Percentiles rank a stretch among this genome's conserved stretches.
phyloP scores from a whole-genome alignment of 1,140 invertebrate species.

The Riptortus pedestris region DNA sequence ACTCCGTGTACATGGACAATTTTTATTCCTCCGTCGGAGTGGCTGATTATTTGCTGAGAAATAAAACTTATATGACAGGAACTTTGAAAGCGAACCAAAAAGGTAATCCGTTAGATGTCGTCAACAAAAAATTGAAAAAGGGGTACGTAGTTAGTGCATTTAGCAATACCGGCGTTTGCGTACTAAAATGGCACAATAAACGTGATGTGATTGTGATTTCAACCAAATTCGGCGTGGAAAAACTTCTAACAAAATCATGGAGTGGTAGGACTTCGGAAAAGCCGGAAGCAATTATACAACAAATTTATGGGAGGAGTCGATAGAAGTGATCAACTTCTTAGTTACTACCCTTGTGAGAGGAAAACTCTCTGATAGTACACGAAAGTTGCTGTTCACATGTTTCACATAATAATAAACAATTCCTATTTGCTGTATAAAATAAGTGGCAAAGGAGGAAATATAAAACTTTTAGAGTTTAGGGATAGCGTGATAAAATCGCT shows the following conservation, averaged over 20 bases:
- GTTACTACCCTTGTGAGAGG: slow-evolving; percentile 21
- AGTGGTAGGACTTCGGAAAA: background rate
- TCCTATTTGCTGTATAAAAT: slow-evolving; percentile 15
- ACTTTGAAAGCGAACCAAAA: slow-evolving; percentile 38
- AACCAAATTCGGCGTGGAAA: background rate
- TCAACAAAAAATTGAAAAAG: slow-evolving; percentile 36
- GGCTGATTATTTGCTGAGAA: slow-evolving; percentile 36
- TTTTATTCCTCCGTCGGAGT: slow-evolving; percentile 39
- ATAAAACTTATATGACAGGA: slow-evolving; percentile 40
- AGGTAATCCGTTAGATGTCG: slow-evolving; percentile 35
- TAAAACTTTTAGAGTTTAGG: slow-evolving; percentile 2
- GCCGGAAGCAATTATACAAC: slow-evolving; percentile 22
- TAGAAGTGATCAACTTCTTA: slow-evolving; percentile 28
- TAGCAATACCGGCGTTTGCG: slow-evolving; percentile 35
- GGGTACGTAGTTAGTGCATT: slow-evolving; percentile 35
- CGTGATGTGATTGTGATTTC: slow-evolving; percentile 24
- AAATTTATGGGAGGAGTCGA: slow-evolving; percentile 32
- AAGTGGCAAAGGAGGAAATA: no score
- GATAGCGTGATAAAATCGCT: background rate
- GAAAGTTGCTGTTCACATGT: slow-evolving; percentile 19
- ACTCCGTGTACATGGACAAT: slow-evolving; percentile 29
- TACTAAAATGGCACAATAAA: slow-evolving; percentile 39
- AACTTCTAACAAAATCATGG: background rate
- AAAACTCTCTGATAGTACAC: slow-evolving; percentile 27
- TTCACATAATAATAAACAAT: slow-evolving; percentile 18